A percentile compares a stretch with the other conserved stretches of the same genome.
Conservation (phyloP, 35 echinoderm and acorn worm species). For the Hemicentrotus pulcherrimus region DNA sequence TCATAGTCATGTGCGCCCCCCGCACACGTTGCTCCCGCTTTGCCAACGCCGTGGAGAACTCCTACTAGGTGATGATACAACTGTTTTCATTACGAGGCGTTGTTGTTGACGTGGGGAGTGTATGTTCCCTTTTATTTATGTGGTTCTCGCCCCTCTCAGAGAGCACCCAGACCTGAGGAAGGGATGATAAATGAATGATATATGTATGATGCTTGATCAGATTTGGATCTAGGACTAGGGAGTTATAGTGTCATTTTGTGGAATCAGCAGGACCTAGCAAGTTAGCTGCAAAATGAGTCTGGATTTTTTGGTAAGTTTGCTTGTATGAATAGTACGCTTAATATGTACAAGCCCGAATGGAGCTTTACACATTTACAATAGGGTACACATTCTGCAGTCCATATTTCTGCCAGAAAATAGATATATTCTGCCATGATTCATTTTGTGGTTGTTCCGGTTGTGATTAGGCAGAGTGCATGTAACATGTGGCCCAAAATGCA, state of each 20-base stretch:
- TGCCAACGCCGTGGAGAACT: neutral
- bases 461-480: too few species aligned
- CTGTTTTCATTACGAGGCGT: neutral
- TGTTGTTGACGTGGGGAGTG: neutral
- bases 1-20: neutral
- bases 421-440: neutral
- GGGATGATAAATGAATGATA: neutral
- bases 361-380: too few species aligned
- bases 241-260: neutral
- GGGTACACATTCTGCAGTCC: neutral
- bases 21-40: neutral
- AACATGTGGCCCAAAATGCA: too few species aligned
- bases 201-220: neutral
- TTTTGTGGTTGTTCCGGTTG: too few species aligned
- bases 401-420: neutral
- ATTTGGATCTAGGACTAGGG: neutral
- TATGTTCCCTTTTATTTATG: neutral
- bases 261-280: neutral
- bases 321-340: neutral
- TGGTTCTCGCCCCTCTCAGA: neutral
- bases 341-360: neutral
- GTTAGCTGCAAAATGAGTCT: constrained; percentile 14
- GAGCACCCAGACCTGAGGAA: neutral
- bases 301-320: constrained; percentile 10
- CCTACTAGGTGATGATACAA: neutral